Evolutionary conservation across 2,113 vertebrate species (phyloP), one percentile per base, ranked within the genome.

Genomic region (Chaenocephalus aceratus): DNA sequence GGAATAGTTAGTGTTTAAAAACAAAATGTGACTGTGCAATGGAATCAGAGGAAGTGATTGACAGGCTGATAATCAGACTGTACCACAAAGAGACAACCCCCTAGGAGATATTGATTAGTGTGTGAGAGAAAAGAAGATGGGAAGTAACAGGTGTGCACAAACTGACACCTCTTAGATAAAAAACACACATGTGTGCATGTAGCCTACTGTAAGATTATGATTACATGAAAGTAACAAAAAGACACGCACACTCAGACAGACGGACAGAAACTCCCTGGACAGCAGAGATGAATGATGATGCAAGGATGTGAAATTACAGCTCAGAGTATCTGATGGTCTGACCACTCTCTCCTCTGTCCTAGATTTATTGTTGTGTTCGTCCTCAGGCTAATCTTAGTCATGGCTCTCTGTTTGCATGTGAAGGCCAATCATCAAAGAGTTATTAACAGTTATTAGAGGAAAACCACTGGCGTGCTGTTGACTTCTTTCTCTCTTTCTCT

Each of bases 231-330:
- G 49, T 7, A 60, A 21, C 60, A 72, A 48, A 56, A 12, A 5
- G 23, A 56, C 23, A 21, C 56, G 13, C 30, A 54, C 0, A 54
- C 16, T 48, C 16, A 66, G 10, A 46, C 45, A 65, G 13, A 14
- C 14, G 34, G 61, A 46, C 14, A 57, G 49, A 56, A 14, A 34
- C 12, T 86, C 72, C 72, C 83, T 66, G 78, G 59, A 85, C 84
- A 79, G 75, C 56, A 78, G 49, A 85, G 57, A 89, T 85, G 87
- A 85, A 87, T 93, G 91, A 93, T 89, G 92, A 93, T 89, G 92
- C 85, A 93, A 93, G 76, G 62, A 82, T 74, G 67, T 84, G 90
- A 93, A 92, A 93, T 84, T 57, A 83, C 44, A 83, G 79, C 58
- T 53, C 18, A 69, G 60, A 23, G 49, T 72, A 73, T 85, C 66